Base-by-base conservation (phyloP, 1,140 invertebrate genomes). In the Anoplolepis gracilipes region DNA sequence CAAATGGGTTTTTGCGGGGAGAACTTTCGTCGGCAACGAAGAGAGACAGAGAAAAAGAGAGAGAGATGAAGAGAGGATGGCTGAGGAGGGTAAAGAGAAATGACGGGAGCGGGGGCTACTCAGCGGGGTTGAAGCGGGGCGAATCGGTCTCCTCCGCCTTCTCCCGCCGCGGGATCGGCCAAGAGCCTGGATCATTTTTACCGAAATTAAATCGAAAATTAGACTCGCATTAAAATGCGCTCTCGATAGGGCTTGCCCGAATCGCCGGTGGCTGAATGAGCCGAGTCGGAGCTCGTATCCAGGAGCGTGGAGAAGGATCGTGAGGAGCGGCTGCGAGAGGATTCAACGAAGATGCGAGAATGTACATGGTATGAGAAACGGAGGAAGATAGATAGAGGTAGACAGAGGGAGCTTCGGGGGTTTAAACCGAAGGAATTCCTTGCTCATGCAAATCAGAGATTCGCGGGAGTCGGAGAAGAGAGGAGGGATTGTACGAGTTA, bases 121-220 rank as follows among this genome's bases (percentile, higher is more conserved):
- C 57, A 25, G 22, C 53, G 69, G 76, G 82, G 81, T 75, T 84
- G 82, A 59, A 69, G 85, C 69, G 61, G 69, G 53, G 49, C 67
- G 86, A 86, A 88, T 86, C 87, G 62, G 86, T 87, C 75, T 64
- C 28, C 57, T 62, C 81, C 64, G 65, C 77, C 65, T 78, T 75
- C 70, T 78, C 89, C 72, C 78, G 84, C 84, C 81, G 78, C 76
- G 75, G 81, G 84, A 90, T 91, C 90, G 90, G 61, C 85, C 86
- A 86, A 88, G 78, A 86, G 86, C 86, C 81, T 87, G 91, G 88
- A 93, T 93, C 88, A 93, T 94, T 93, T 93, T 93, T 94, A 93
- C 92, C 92, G 93, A 93, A 94, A 93, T 94, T 94, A 94, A 94
- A 94, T 94, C 93, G 93, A 94, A 94, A 94, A 94, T 94, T 94